phyloP scores from a whole-genome alignment of 2,888 invertebrate genomes.

The Eupithecia insigniata region DNA sequence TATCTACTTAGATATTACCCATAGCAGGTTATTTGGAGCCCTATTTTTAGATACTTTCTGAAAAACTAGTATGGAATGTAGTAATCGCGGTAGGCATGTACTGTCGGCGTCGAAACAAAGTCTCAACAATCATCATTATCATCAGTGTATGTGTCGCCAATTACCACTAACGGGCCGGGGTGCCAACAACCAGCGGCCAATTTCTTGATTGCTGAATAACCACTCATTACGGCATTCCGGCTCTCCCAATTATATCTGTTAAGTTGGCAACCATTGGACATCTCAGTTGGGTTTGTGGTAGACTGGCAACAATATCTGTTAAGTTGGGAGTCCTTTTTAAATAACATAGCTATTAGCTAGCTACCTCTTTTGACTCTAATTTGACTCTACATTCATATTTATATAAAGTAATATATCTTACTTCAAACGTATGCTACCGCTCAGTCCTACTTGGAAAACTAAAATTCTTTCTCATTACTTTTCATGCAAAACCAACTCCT shows the following conservation, averaged over 20 bases:
- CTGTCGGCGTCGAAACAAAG: constrained; percentile 3
- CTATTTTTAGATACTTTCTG: too few relatives aligned
- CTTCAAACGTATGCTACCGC: too few relatives aligned
- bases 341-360: too few relatives aligned
- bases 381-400: too few relatives aligned
- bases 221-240: constrained; percentile 31
- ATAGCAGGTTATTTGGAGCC: too few relatives aligned
- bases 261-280: constrained; percentile 32
- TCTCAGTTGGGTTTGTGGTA: constrained; percentile 20
- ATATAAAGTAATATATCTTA: too few relatives aligned
- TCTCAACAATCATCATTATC: constrained; percentile 4
- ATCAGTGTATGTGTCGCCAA: constrained; percentile 22
- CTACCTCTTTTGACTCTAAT: too few relatives aligned
- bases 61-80: neutral
- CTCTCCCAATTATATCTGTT: constrained; percentile 34
- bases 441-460: too few relatives aligned
- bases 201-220: constrained; percentile 24
- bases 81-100: neutral
- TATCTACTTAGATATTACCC: too few relatives aligned
- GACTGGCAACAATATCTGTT: neutral
- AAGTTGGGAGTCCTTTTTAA: neutral
- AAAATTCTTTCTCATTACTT: too few relatives aligned
- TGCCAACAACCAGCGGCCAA: constrained; percentile 31
- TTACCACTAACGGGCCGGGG: constrained; percentile 22
- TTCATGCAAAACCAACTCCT: too few relatives aligned